Evolutionary conservation across 2,888 invertebrate genomes (phyloP), one percentile per base, ranked within the genome.

Genomic region (Habrosyne pyritoides): DNA sequence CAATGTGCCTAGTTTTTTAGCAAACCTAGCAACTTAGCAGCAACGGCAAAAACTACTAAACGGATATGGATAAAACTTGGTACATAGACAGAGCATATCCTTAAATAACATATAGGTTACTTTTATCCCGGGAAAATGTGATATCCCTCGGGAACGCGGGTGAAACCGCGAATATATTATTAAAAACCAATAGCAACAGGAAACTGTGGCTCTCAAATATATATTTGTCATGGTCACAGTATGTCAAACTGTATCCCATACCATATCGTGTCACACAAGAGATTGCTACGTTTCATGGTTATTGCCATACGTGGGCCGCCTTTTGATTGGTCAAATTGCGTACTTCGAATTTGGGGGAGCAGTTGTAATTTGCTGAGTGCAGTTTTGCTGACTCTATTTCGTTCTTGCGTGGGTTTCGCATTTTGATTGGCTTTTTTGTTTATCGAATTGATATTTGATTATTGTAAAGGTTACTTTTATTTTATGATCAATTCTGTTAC

Each of bases 291-390:
- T 57, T 67, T 69, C 66, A 66, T 65, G 65, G 67, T 71, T 69
- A 73, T 67, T 54, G 65, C 60, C 18, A 30, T 67, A 71, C 73
- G 71, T 69, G 71, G 62, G 42, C 30, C 47, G 69, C 30, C 26
- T 67, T 56, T 60, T 69, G 75, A 74, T 71, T 67, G 67, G 71
- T 56, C 60, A 53, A 61, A 58, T 61, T 61, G 62, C 62, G 12
- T 10, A 14, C 36, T n/a, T 36, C 36, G 14, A 36, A 14, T 36
- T 36, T 36, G 7, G 36, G 36, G 36, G 36, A 36, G n/a, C 36
- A 36, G 14, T 12, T 30, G 36, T 36, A 36, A 36, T 36, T 36
- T 36, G 14, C 36, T 36, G 10, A 36, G 36, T 36, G 36, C 36
- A 36, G 14, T 36, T 14, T 14, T 36, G 36, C 36, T 14, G 36